These are phyloP conservation scores for Sander lucioperca DNA, from an alignment of 2,113 vertebrate genomes.

Conservation along the genomic window DNA sequence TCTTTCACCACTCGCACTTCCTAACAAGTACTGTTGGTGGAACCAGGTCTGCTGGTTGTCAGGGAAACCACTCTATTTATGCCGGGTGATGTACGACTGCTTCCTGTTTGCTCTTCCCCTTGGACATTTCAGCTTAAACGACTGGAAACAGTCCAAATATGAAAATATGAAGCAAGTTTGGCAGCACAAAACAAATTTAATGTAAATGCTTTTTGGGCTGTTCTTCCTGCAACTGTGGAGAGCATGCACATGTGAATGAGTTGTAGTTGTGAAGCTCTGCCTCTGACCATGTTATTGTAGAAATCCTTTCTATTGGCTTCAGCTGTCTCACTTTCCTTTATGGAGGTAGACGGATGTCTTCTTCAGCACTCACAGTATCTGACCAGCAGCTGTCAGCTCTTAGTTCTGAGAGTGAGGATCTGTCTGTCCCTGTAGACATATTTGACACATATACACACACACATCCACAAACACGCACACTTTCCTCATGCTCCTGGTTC, in stretches of 20 bases:
- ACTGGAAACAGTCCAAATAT: slow-evolving; percentile 55
- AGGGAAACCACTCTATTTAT: slow-evolving; percentile 64
- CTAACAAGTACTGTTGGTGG: slow-evolving; percentile 47
- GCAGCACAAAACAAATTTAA: background rate
- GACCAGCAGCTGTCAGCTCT: slow-evolving; percentile 63
- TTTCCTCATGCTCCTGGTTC: slow-evolving; percentile 11
- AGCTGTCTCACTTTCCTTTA: slow-evolving; percentile 28
- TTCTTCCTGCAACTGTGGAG: background rate
- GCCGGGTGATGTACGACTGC: slow-evolving; percentile 60
- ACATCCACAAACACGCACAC: slow-evolving; percentile 17
- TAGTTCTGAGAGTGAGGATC: slow-evolving; percentile 33
- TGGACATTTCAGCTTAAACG: slow-evolving; percentile 48
- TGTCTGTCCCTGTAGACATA: slow-evolving; percentile 38
- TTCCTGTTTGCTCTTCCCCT: slow-evolving; percentile 67
- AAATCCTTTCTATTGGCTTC: slow-evolving; percentile 10
- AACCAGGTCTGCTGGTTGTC: slow-evolving; percentile 63
- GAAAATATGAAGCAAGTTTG: slow-evolving; percentile 42
- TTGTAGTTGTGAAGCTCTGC: background rate
- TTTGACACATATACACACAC: slow-evolving; percentile 28
- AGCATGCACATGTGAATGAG: background rate
- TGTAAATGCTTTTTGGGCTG: background rate
- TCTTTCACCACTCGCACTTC: slow-evolving; percentile 22
- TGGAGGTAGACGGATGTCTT: slow-evolving; percentile 42
- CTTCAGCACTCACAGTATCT: slow-evolving; percentile 34
- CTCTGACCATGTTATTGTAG: slow-evolving; percentile 2